A percentile compares a stretch with the other conserved stretches of the same genome.
These are phyloP conservation scores for Polypterus senegalus DNA, from an alignment of 2,113 vertebrate species.

Conservation along the genomic window DNA sequence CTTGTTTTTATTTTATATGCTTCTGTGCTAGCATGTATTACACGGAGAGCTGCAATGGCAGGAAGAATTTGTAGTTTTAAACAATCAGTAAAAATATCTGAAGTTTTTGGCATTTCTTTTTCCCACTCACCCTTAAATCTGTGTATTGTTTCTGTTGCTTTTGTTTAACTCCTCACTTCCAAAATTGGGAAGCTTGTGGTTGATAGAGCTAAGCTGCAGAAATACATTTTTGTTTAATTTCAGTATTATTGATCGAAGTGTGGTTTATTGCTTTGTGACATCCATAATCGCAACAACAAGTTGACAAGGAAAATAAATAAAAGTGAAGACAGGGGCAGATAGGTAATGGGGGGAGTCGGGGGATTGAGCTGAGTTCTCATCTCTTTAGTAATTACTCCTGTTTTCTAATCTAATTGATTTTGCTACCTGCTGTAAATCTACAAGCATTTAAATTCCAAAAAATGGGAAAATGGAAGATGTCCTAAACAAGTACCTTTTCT, in stretches of 20 bases:
- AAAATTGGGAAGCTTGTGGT: slow-evolving; percentile 46
- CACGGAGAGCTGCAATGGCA: no score
- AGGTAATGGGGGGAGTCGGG: slow-evolving; percentile 23
- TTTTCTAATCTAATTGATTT: slow-evolving; percentile 49
- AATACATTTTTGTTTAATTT: slow-evolving; percentile 68
- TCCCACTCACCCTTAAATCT: no score
- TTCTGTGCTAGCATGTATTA: no score
- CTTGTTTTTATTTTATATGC: no score
- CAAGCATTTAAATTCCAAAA: no score
- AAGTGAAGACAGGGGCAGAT: slow-evolving; percentile 33
- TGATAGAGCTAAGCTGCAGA: slow-evolving; percentile 49
- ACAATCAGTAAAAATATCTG: no score
- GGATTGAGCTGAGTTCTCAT: slow-evolving; percentile 41
- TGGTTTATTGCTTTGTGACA: slow-evolving; percentile 56
- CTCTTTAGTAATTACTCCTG: slow-evolving; percentile 49
- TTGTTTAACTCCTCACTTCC: slow-evolving; percentile 9
- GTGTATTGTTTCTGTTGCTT: no score
- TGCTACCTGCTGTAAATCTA: slow-evolving; percentile 11
- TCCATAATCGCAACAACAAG: slow-evolving; percentile 67
- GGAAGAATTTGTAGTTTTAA: no score
- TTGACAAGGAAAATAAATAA: slow-evolving; percentile 59
- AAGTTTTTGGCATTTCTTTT: no score
- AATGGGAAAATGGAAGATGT: no score
- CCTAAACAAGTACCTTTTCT: no score
- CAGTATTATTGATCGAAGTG: slow-evolving; percentile 61